Conservation (phyloP, 2,888 invertebrate genomes). For the Eretmocerus hayati region DNA sequence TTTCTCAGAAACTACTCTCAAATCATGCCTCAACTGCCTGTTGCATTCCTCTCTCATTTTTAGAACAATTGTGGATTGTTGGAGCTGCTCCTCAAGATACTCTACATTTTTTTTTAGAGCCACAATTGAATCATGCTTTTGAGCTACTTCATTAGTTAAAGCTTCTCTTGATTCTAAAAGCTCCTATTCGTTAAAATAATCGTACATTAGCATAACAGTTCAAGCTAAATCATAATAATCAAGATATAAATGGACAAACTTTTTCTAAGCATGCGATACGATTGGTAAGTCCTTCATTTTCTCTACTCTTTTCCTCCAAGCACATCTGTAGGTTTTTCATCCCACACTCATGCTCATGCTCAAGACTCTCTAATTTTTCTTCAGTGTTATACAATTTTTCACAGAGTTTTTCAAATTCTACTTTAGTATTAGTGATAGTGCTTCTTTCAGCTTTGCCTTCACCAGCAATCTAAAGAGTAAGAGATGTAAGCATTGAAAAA, state of each 20-base stretch:
- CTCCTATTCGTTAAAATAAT: conserved; percentile 37
- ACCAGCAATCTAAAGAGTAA: conserved; percentile 32
- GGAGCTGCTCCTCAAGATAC: conserved; percentile 53
- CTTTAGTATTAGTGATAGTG: conserved; percentile 28
- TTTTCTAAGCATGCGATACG: conserved; percentile 30
- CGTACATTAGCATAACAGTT: too few relatives aligned
- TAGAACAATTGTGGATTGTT: conserved; percentile 47
- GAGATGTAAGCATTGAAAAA: too few relatives aligned
- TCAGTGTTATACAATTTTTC: conserved; percentile 26
- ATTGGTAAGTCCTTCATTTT: conserved; percentile 27
- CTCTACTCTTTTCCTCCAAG: conserved; percentile 30
- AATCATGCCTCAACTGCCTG: too few relatives aligned
- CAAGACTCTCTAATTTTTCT: conserved; percentile 22
- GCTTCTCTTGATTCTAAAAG: conserved; percentile 50
- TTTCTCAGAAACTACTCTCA: not conserved
- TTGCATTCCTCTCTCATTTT: conserved; percentile 38
- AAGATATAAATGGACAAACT: conserved; percentile 31
- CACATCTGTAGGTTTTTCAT: conserved; percentile 26
- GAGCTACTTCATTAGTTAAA: conserved; percentile 55
- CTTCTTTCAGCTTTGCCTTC: conserved; percentile 32
- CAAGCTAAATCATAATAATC: conserved; percentile 8
- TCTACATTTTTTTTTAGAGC: conserved; percentile 51
- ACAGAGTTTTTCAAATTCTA: conserved; percentile 26
- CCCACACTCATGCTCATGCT: conserved; percentile 25
- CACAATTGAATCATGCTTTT: conserved; percentile 53